A percentile compares a stretch with the other conserved stretches of the same genome.
These are phyloP conservation scores for Zoanthus sansibaricus DNA, from an alignment of 92 coral and sea anemone species.

Conservation along the genomic window DNA sequence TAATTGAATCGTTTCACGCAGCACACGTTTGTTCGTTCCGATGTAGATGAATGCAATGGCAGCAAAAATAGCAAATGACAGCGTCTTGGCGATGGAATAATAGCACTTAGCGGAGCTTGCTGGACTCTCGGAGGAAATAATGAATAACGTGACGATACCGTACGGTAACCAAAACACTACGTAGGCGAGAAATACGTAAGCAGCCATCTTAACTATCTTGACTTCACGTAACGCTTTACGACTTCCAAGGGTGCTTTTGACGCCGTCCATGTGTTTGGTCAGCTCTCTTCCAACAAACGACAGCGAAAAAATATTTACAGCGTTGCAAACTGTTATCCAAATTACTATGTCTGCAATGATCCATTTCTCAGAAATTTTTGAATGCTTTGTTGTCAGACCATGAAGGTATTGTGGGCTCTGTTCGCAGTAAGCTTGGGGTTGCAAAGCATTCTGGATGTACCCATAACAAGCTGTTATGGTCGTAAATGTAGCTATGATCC, in stretches of 20 bases:
- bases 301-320: constrained; percentile 16
- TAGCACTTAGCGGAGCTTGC: neutral
- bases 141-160: constrained; percentile 18
- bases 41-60: constrained; percentile 38
- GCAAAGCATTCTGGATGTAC: constrained; percentile 44
- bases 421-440: constrained; percentile 36
- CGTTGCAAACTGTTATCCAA: constrained; percentile 36
- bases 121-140: neutral
- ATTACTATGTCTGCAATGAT: constrained; percentile 28
- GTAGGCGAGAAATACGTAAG: constrained; percentile 42
- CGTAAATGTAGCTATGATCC: constrained; percentile 27
- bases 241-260: constrained; percentile 20
- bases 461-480: constrained; percentile 33
- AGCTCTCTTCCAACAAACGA: constrained; percentile 30
- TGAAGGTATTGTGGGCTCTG: constrained; percentile 5
- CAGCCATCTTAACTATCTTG: constrained; percentile 40
- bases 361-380: constrained; percentile 35
- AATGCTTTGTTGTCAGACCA: constrained; percentile 16
- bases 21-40: constrained; percentile 34
- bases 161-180: constrained; percentile 32
- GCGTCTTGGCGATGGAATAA: constrained; percentile 25
- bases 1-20: neutral
- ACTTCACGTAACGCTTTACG: constrained; percentile 39
- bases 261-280: constrained; percentile 36
- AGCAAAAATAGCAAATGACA: constrained; percentile 27